Base-by-base conservation (phyloP, 1,140 invertebrate species). In the Hycleus cichorii region DNA sequence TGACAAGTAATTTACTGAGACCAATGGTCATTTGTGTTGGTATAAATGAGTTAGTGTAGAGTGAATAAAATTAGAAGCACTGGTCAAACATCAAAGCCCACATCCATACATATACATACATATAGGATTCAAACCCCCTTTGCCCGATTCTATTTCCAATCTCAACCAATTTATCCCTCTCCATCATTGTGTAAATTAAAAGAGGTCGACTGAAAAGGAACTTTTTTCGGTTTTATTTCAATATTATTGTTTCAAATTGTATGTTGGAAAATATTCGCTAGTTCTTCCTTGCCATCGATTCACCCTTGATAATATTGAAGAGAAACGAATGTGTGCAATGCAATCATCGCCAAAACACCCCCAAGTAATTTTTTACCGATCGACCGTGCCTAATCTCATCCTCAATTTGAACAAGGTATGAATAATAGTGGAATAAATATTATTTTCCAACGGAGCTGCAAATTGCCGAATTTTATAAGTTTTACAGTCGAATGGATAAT, bases 1-100 rank as follows among this genome's bases (percentile, higher is more conserved):
- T 71, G 70, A 71, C 70, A 72, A 71, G 70, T 71, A 71, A 72
- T 72, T 72, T 72, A 62, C 64, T 64, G 69, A 71, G 69, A 70
- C 70, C 70, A 72, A 70, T 71, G 70, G 70, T 71, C 70, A 72
- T 72, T 71, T 72, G 70, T 72, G 70, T 65, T 63, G 32, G 68
- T 64, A 65, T 72, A 72, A 72, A 72, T 72, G 70, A 72, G 69
- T 72, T 72, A 72, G 64, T 69, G 63, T 55, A 59, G 68, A 64
- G 64, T 63, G 70, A 69, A 71, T 71, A 69, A 72, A 72, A 72
- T 72, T 72, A 72, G 69, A 68, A 64, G 61, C 70, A 70, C 60
- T 71, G 69, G 66, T 52, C 65, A 62, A 32, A 69, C 65, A 71
- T 71, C 69, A 71, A 72, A 72, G 69, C 59, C 50, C 53, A 47